Evolutionary conservation across 2,113 vertebrate species (phyloP).

Genomic region (Callipepla californica): DNA sequence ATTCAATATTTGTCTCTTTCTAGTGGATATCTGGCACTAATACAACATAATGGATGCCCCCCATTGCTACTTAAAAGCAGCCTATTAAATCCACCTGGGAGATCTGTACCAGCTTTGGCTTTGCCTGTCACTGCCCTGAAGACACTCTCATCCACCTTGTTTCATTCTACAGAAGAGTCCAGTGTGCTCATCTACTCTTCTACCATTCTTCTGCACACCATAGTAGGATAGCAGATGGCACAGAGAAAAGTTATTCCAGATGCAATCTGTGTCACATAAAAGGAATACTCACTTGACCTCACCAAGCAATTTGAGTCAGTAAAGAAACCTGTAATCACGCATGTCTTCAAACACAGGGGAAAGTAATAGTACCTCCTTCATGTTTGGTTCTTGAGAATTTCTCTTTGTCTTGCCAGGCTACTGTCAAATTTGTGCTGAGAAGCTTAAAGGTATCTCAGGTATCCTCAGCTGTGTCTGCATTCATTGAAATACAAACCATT

Average conservation of each 20-base stretch:
- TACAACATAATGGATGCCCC: background rate
- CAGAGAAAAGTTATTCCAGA: background rate
- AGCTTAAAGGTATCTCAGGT: background rate
- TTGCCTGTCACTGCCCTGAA: background rate
- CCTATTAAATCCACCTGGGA: background rate
- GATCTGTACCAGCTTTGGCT: background rate
- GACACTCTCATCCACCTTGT: background rate
- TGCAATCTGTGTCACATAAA: background rate
- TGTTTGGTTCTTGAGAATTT: too few relatives aligned
- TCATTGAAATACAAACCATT: background rate
- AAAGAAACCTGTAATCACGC: background rate
- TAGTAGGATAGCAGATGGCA: background rate
- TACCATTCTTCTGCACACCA: background rate
- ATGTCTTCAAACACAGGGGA: background rate
- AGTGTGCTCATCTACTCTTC: background rate
- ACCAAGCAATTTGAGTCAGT: background rate
- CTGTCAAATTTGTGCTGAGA: background rate
- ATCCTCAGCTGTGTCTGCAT: background rate
- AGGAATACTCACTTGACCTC: background rate
- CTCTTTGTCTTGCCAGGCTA: too few relatives aligned
- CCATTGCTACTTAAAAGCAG: background rate
- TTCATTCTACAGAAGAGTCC: background rate
- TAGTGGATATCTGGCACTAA: background rate
- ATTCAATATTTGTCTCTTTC: background rate
- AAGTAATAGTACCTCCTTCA: rapidly evolving